Evolutionary conservation across 2,797 vertebrate genomes (phyloP).

Genomic region (Falco concolor): DNA sequence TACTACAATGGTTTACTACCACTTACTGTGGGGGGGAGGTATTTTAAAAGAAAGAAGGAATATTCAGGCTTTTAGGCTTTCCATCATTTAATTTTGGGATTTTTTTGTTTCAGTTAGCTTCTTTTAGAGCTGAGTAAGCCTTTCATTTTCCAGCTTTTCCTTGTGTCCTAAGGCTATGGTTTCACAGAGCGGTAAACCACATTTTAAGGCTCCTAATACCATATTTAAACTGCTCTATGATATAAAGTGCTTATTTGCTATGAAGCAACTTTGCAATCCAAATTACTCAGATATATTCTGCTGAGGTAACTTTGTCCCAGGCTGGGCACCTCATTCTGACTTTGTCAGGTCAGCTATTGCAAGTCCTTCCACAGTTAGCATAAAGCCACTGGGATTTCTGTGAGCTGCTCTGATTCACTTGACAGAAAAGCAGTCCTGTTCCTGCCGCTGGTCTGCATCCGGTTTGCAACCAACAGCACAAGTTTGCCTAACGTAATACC

Average conservation of each 20-base stretch:
- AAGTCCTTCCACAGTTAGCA: background rate
- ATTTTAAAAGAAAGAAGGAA: background rate
- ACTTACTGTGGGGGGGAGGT: background rate
- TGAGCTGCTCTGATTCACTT: background rate
- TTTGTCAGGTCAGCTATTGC: conserved; percentile 23
- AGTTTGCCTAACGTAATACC: background rate
- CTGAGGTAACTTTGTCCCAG: conserved; percentile 21
- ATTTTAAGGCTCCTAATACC: background rate
- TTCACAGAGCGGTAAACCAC: background rate
- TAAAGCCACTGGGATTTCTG: conserved; percentile 1
- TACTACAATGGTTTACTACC: no score
- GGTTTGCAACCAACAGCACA: background rate
- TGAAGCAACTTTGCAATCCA: background rate
- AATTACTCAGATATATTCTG: conserved; percentile 12
- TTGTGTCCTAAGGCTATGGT: background rate
- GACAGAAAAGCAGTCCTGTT: background rate
- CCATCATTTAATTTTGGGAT: background rate
- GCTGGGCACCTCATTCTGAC: background rate
- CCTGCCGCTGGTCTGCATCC: background rate
- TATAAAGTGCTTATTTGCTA: background rate
- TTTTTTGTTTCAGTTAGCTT: background rate
- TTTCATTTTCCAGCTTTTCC: background rate
- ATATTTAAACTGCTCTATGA: background rate
- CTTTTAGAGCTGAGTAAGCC: background rate
- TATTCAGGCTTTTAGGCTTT: background rate